Percentiles rank a stretch among this genome's conserved stretches.
phyloP scores from a whole-genome alignment of 1,140 invertebrate species.

The Dicyema japonicum region DNA sequence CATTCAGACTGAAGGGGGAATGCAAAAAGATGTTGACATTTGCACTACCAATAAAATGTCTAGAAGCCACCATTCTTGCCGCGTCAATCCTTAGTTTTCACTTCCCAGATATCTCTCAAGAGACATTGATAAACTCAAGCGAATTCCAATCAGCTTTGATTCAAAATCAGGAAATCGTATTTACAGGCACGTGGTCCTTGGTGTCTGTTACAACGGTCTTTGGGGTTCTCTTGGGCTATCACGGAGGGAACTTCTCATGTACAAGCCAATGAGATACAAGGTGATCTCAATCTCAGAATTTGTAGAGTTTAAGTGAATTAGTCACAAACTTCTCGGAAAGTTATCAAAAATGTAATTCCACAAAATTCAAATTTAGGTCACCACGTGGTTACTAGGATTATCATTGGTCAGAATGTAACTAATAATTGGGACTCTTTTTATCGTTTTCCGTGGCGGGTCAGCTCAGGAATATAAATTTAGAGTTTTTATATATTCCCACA shows the following conservation, averaged over 20 bases:
- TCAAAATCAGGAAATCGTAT: conserved; percentile 10
- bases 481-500: too few relatives aligned
- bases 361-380: too few relatives aligned
- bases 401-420: too few relatives aligned
- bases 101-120: conserved; percentile 11
- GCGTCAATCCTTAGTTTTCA: too few relatives aligned
- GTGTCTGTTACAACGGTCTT: conserved; percentile 11
- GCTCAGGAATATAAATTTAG: too few relatives aligned
- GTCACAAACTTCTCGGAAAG: too few relatives aligned
- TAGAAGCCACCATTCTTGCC: conserved; percentile 21
- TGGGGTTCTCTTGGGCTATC: conserved; percentile 21
- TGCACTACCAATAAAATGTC: conserved; percentile 20
- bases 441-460: too few relatives aligned
- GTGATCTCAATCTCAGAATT: too few relatives aligned
- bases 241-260: conserved; percentile 17
- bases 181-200: conserved; percentile 20
- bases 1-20: conserved; percentile 14
- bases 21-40: conserved; percentile 20
- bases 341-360: too few relatives aligned
- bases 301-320: too few relatives aligned
- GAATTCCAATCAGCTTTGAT: conserved; percentile 20
- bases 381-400: too few relatives aligned
- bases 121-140: conserved; percentile 13
- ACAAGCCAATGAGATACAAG: conserved; percentile 15
- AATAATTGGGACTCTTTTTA: too few relatives aligned